Conservation (phyloP, 92 coral and sea anemone species). For the Parazoanthus darwini region DNA sequence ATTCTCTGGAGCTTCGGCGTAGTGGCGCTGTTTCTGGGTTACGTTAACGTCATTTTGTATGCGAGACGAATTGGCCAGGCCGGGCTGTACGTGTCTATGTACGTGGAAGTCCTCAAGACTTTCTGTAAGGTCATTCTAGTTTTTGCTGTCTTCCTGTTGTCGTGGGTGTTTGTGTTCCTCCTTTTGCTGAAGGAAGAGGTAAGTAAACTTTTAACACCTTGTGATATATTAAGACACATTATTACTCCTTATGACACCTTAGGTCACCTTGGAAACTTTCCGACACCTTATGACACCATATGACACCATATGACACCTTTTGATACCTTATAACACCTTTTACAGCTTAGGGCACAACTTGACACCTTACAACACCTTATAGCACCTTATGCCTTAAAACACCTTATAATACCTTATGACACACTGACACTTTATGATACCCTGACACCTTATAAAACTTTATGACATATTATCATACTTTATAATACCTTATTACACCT, state of each 20-base stretch:
- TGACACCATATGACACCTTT: not conserved
- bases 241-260: not conserved
- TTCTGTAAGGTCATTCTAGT: conserved; percentile 74
- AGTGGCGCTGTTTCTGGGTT: conserved; percentile 61
- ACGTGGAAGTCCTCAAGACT: conserved; percentile 76
- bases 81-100: conserved; percentile 86
- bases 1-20: conserved; percentile 71
- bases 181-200: conserved; percentile 86
- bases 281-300: not conserved
- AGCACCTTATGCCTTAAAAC: not conserved
- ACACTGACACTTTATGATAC: not conserved
- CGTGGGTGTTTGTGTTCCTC: conserved; percentile 64
- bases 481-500: not conserved
- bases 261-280: not conserved
- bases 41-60: conserved; percentile 56
- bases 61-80: conserved; percentile 70
- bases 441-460: not conserved
- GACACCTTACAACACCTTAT: not conserved
- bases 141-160: conserved; percentile 63
- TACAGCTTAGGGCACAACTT: not conserved
- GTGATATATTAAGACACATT: not conserved
- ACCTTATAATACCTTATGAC: not conserved
- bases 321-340: not conserved
- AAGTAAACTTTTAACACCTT: conserved; percentile 7
- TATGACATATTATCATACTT: not conserved